These are phyloP conservation scores for Nanorana parkeri DNA, from an alignment of 2,113 vertebrate genomes.

Conservation along the genomic window DNA sequence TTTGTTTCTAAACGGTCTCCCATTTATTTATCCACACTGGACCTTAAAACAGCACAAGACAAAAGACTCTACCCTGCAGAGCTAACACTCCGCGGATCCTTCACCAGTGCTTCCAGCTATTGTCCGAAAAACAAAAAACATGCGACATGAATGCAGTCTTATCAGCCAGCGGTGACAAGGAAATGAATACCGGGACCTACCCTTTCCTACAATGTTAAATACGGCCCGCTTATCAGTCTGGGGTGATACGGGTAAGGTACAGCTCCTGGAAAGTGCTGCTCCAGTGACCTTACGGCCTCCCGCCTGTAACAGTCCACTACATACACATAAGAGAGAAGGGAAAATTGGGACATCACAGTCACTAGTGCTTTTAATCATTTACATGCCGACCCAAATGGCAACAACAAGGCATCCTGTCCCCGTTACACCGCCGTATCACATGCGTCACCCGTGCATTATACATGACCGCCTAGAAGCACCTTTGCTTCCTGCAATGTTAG, in stretches of 20 bases:
- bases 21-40: not conserved
- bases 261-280: not conserved
- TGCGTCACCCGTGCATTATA: not conserved
- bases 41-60: no score
- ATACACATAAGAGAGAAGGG: not conserved
- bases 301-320: slow-evolving; percentile 30
- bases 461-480: no score
- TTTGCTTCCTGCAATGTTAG: no score
- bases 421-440: not conserved
- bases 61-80: not conserved
- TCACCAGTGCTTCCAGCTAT: not conserved
- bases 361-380: not conserved
- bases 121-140: not conserved
- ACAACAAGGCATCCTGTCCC: not conserved
- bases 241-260: not conserved
- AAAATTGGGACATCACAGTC: not conserved
- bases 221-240: not conserved
- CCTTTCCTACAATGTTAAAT: slow-evolving; percentile 12
- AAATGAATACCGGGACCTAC: not conserved
- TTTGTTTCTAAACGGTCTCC: no score
- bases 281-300: not conserved
- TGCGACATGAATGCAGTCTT: no score
- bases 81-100: not conserved
- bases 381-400: not conserved
- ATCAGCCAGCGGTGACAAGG: not conserved